phyloP scores from a whole-genome alignment of 2,888 invertebrate species.

The Diarsia brunnea region DNA sequence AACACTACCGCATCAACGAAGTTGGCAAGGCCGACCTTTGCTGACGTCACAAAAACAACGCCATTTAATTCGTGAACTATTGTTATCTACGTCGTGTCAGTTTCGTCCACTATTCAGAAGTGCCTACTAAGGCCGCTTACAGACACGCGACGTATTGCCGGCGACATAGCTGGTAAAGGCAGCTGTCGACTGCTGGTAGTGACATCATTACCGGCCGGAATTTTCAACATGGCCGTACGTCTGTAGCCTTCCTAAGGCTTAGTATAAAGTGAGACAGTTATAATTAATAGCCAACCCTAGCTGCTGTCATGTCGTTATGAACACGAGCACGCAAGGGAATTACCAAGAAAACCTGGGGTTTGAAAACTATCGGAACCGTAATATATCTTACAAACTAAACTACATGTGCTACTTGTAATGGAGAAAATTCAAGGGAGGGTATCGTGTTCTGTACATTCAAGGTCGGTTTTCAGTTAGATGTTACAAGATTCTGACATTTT shows the following conservation, averaged over 20 bases:
- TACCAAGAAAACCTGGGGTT: slow-evolving; percentile 62
- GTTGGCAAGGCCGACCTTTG: slow-evolving; percentile 37
- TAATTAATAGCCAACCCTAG: slow-evolving; percentile 73
- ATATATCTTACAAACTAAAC: slow-evolving; percentile 50
- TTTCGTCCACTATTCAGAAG: slow-evolving; percentile 51
- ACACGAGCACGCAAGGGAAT: slow-evolving; percentile 67
- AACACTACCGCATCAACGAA: slow-evolving; percentile 38
- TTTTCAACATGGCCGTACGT: slow-evolving; percentile 16
- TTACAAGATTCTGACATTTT: neutral
- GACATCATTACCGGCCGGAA: neutral
- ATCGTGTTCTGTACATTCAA: slow-evolving; percentile 11
- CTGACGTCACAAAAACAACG: slow-evolving; percentile 60
- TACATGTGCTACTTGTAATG: slow-evolving; percentile 28
- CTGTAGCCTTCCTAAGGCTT: slow-evolving; percentile 41
- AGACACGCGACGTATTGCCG: slow-evolving; percentile 12
- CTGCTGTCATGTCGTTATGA: slow-evolving; percentile 71
- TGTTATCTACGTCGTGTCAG: slow-evolving; percentile 42
- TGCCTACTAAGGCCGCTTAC: neutral
- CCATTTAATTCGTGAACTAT: slow-evolving; percentile 61
- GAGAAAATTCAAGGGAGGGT: slow-evolving; percentile 36
- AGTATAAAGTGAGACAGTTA: slow-evolving; percentile 71
- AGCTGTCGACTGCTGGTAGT: neutral
- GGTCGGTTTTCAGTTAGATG: neutral
- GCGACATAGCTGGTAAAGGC: neutral
- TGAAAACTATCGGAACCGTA: slow-evolving; percentile 51